These are phyloP conservation scores for Psettodes erumei DNA, from an alignment of 2,113 vertebrate genomes.

Conservation along the genomic window DNA sequence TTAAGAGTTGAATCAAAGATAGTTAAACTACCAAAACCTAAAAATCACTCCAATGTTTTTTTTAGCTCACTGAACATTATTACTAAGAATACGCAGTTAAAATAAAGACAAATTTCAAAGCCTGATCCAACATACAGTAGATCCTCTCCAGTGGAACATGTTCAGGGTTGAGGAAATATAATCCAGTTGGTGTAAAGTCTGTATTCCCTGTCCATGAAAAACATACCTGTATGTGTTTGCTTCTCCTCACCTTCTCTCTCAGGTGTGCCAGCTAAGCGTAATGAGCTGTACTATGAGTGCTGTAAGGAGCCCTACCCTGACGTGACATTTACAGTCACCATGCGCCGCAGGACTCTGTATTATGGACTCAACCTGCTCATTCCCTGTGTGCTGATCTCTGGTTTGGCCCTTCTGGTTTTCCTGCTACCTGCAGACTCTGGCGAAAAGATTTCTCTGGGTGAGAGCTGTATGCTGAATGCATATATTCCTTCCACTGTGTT, in stretches of 20 bases:
- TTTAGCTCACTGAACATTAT: background rate
- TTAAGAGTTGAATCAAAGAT: conserved; percentile 11
- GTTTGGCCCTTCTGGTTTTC: conserved; percentile 88
- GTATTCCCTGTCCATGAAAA: background rate
- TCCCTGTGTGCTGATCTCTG: conserved; percentile 89
- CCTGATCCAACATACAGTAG: background rate
- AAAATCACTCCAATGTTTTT: background rate
- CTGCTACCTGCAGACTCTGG: conserved; percentile 86
- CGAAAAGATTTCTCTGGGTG: conserved; percentile 84
- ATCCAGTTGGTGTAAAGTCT: conserved; percentile 8
- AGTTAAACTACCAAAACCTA: background rate
- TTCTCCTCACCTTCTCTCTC: too few relatives aligned
- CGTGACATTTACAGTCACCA: conserved; percentile 89
- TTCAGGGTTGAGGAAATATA: background rate
- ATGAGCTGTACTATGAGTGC: conserved; percentile 89
- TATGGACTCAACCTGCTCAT: conserved; percentile 90
- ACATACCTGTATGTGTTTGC: background rate
- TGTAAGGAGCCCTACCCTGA: conserved; percentile 91
- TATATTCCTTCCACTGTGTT: background rate
- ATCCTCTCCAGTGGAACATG: conserved; percentile 7
- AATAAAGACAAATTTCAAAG: conserved; percentile 2
- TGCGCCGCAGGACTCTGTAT: conserved; percentile 88
- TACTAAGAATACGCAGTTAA: background rate
- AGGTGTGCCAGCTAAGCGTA: conserved; percentile 90
- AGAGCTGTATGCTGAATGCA: conserved; percentile 33